phyloP scores from a whole-genome alignment of 2,113 vertebrate genomes.

The Origma solitaria region DNA sequence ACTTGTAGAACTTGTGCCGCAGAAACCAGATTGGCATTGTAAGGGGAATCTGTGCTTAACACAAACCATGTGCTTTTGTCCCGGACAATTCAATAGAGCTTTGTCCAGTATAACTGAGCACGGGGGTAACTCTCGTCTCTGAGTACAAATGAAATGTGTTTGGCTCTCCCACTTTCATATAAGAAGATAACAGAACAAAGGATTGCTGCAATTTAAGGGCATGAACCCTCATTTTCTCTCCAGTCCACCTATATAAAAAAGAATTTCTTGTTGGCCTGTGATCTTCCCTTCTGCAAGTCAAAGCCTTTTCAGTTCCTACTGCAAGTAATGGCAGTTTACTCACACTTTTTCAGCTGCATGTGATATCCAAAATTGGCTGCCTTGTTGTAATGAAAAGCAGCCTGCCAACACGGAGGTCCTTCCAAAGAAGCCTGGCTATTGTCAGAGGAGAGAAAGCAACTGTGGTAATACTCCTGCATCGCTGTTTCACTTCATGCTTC shows the following conservation, averaged over 20 bases:
- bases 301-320: background rate
- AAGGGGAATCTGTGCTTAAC: background rate
- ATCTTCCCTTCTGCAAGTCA: background rate
- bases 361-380: background rate
- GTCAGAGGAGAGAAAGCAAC: background rate
- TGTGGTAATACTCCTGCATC: background rate
- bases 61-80: background rate
- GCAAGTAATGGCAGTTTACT: slow-evolving; percentile 21
- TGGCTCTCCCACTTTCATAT: slow-evolving; percentile 1
- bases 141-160: slow-evolving; percentile 12
- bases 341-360: background rate
- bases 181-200: slow-evolving; percentile 39
- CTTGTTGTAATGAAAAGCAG: slow-evolving; percentile 4
- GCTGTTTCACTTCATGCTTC: background rate
- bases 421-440: background rate
- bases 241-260: background rate
- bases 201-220: background rate
- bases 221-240: slow-evolving; percentile 20
- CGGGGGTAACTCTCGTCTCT: background rate
- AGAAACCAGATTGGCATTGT: background rate
- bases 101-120: background rate
- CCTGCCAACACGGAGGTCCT: background rate
- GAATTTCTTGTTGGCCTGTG: background rate
- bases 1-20: background rate
- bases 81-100: background rate